These are phyloP conservation scores for Stenopsyche tienmushanensis DNA, from an alignment of 1,140 invertebrate genomes.

Conservation along the genomic window DNA sequence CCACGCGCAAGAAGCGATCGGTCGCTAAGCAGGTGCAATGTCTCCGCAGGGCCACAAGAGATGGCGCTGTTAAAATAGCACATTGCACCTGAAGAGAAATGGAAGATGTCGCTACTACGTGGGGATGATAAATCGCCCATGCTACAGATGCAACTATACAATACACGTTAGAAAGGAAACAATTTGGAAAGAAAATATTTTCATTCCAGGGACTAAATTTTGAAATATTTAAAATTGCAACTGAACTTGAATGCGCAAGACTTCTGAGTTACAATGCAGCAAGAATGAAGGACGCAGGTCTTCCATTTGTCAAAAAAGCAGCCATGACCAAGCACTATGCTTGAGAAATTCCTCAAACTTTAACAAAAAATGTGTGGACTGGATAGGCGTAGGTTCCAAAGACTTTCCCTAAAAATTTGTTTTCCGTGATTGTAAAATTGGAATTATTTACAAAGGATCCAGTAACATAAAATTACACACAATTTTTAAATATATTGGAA, in stretches of 20 bases:
- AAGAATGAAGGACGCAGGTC: slow-evolving; percentile 77
- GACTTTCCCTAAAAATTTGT: slow-evolving; percentile 97
- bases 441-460: slow-evolving; percentile 97
- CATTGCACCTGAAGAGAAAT: no score
- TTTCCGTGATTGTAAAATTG: slow-evolving; percentile 94
- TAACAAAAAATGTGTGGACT: slow-evolving; percentile 92
- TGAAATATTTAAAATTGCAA: slow-evolving; percentile 86
- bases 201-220: slow-evolving; percentile 95
- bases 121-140: no score
- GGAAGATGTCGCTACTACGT: no score
- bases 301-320: slow-evolving; percentile 86
- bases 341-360: slow-evolving; percentile 83
- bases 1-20: no score
- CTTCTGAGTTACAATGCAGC: slow-evolving; percentile 94
- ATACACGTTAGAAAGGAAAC: slow-evolving; percentile 89
- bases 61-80: no score
- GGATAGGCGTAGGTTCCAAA: slow-evolving; percentile 95
- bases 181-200: slow-evolving; percentile 88
- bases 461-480: slow-evolving; percentile 97
- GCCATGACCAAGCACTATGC: slow-evolving; percentile 93
- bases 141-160: slow-evolving; percentile 87
- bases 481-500: slow-evolving; percentile 85
- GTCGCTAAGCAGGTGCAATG: no score
- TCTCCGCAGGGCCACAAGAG: no score
- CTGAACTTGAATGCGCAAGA: slow-evolving; percentile 85